Evolutionary conservation across 2,888 invertebrate genomes (phyloP).

Genomic region (Fragum fragum): DNA sequence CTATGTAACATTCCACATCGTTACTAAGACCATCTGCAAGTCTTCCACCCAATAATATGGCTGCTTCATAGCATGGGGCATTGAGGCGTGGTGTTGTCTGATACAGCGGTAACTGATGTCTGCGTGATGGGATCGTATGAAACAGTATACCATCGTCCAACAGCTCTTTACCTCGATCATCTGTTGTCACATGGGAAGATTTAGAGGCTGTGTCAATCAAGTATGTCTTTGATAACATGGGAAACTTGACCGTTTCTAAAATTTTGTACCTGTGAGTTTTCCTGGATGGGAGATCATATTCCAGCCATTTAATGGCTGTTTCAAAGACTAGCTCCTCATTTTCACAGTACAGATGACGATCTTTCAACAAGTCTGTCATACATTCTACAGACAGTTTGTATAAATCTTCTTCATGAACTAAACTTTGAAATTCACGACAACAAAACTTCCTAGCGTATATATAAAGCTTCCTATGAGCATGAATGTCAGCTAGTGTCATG

Average conservation of each 20-base stretch:
- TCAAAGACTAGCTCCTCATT: conserved; percentile 80
- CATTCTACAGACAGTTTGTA: conserved; percentile 78
- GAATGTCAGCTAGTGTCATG: conserved; percentile 79
- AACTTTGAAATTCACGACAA: conserved; percentile 76
- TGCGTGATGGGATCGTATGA: conserved; percentile 79
- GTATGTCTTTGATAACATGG: conserved; percentile 77
- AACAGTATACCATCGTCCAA: conserved; percentile 79
- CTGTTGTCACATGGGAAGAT: conserved; percentile 70
- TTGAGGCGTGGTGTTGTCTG: conserved; percentile 81
- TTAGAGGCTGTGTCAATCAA: conserved; percentile 77
- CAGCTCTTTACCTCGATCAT: conserved; percentile 78
- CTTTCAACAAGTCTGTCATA: conserved; percentile 77
- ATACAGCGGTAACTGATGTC: conserved; percentile 79
- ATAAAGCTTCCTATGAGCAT: conserved; percentile 79
- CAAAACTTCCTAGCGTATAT: conserved; percentile 78
- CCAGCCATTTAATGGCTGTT: conserved; percentile 79
- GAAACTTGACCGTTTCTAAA: conserved; percentile 81
- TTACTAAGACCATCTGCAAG: conserved; percentile 81
- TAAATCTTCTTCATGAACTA: conserved; percentile 81
- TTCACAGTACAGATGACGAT: conserved; percentile 76
- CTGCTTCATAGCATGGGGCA: conserved; percentile 75
- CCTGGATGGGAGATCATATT: conserved; percentile 71
- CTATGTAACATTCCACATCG: conserved; percentile 80
- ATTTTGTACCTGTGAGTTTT: conserved; percentile 71
- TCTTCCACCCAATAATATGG: conserved; percentile 81